These are phyloP conservation scores for Eulithis testata DNA, from an alignment of 2,888 invertebrate genomes.

Conservation along the genomic window DNA sequence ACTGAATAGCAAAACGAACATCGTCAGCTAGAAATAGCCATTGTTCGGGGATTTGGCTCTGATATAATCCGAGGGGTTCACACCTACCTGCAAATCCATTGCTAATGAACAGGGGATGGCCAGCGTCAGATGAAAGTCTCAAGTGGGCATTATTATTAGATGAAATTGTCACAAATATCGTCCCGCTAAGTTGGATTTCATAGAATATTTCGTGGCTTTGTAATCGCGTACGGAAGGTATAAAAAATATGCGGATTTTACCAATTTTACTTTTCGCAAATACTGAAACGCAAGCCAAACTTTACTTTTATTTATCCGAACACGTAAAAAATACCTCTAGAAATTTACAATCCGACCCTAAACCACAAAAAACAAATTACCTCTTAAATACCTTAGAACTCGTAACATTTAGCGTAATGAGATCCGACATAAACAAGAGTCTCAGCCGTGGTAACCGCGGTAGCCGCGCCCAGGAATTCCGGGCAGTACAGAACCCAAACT, in stretches of 20 bases:
- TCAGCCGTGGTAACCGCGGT: conserved; percentile 33
- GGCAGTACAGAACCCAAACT: conserved; percentile 45
- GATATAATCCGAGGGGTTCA: conserved; percentile 71
- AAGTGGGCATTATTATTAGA: conserved; percentile 32
- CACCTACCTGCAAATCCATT: conserved; percentile 61
- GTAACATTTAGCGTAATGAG: conserved; percentile 74
- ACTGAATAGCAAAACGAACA: conserved; percentile 65
- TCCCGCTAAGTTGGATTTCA: neutral
- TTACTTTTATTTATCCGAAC: conserved; percentile 12
- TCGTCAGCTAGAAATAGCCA: conserved; percentile 56
- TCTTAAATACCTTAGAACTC: conserved; percentile 55
- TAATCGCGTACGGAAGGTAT: no score
- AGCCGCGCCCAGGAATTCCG: conserved; percentile 52
- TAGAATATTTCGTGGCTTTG: neutral
- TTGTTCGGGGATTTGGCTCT: conserved; percentile 70
- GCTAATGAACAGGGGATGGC: conserved; percentile 69
- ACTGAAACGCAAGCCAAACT: neutral
- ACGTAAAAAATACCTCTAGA: conserved; percentile 24
- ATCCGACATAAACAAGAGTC: conserved; percentile 69
- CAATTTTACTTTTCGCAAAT: neutral
- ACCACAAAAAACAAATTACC: conserved; percentile 47
- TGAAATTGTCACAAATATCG: conserved; percentile 19
- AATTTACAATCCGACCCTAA: conserved; percentile 33
- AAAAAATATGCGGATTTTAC: no score
- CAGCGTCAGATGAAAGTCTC: conserved; percentile 23